Base-by-base conservation (phyloP, 2,888 invertebrate species). In the Troides oblongomaculatus region DNA sequence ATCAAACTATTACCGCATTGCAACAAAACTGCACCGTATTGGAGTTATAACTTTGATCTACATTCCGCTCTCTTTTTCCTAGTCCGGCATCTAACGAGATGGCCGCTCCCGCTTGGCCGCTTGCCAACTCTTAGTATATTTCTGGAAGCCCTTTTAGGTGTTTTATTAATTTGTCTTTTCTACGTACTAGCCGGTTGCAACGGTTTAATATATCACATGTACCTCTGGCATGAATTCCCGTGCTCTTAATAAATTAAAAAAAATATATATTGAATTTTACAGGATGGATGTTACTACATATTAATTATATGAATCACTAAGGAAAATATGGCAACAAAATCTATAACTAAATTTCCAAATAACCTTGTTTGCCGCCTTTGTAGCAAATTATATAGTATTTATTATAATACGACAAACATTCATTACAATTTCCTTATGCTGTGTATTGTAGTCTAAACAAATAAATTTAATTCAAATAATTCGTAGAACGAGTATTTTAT, bases 131-230 rank as follows among this genome's bases (percentile, higher is more conserved):
- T 78, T 71, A 73, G 84, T 81, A 78, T 92, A 92, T 92, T 92
- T 91, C 84, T 84, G 86, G 86, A 85, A 78, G 84, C 85, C 86
- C 90, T 91, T 91, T 90, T 85, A 88, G 83, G 84, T 81, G 87
- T 92, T 90, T 92, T 92, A 91, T 92, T 91, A 88, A 90, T 88
- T 87, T 87, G 83, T 83, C 83, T 82, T 82, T 85, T 71, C 67
- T 64, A n/a, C 46, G 61, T 71, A 67, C 61, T 43, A 21, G 46
- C 36, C n/a, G 46, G 59, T 25, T 14, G 50, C 64, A 70, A 39
- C 46, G 14, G 68, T 66, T 59, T 67, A 63, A 71, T 65, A 57
- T 62, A 66, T 53, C 53, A 53, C 18, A 53, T 53, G 53, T n/a
- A 53, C 53, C n/a, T 46, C 46, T 36, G 43, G 17, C 43, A 50